Conservation (phyloP, 2,888 invertebrate species). For the Herminia tarsipennalis region DNA sequence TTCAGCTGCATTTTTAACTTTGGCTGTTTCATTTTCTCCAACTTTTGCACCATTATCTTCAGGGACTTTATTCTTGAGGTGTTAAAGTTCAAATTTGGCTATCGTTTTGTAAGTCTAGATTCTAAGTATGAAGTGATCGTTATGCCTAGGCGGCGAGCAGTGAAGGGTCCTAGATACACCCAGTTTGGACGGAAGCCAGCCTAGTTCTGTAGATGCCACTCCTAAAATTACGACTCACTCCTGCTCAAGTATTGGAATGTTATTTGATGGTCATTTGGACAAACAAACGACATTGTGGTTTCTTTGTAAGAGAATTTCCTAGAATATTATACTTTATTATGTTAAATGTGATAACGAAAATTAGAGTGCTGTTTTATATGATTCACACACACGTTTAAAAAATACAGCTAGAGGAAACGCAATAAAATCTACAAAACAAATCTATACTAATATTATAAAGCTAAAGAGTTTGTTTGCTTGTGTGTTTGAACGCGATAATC, state of each 20-base stretch:
- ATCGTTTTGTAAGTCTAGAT: conserved; percentile 9
- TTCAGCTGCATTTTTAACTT: neutral
- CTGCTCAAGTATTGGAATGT: conserved; percentile 24
- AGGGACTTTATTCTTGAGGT: conserved; percentile 8
- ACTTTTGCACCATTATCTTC: conserved; percentile 1
- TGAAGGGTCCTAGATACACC: conserved; percentile 56
- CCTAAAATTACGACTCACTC: conserved; percentile 40
- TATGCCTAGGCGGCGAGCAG: conserved; percentile 60
- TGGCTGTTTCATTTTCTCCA: conserved; percentile 5
- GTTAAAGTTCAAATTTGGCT: conserved; percentile 31
- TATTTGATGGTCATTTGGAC: conserved; percentile 39
- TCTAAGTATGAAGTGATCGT: conserved; percentile 56
- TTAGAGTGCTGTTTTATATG: too few species aligned
- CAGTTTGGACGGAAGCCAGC: conserved; percentile 53
- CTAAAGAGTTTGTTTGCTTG: too few species aligned
- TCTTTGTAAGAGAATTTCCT: too few species aligned
- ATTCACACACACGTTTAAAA: too few species aligned
- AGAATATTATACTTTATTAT: too few species aligned
- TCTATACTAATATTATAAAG: too few species aligned
- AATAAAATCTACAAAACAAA: too few species aligned
- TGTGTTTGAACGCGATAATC: too few species aligned
- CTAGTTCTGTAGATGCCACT: conserved; percentile 40
- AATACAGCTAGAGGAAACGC: too few species aligned
- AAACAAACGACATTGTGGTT: conserved; percentile 23
- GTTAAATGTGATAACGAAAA: too few species aligned